Base-by-base conservation (phyloP, 2,888 invertebrate species). In the Xylocampa areola region DNA sequence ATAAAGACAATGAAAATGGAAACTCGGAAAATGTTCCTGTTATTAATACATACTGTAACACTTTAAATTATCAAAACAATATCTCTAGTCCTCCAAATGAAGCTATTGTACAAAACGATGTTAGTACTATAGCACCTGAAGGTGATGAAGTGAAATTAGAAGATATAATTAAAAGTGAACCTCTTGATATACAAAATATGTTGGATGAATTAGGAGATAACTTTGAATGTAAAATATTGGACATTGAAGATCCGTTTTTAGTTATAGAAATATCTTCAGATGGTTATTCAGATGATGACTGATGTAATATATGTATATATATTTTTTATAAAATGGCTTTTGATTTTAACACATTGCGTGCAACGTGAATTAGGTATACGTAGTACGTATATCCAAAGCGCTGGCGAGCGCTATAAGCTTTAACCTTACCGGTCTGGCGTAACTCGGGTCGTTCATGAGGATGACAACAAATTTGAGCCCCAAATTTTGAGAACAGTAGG, bases 191-290 rank as follows among this genome's bases (percentile, higher is more conserved):
- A 45, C 67, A 69, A 33, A 44, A 21, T 19, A 52, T 79, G 33
- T 70, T 90, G n/a, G 68, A 81, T 13, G 72, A 77, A 2, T 64
- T 89, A 8, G 88, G 88, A 0, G 73, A 80, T 47, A 55, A 75
- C n/a, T 86, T 68, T 57, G 79, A 79, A 29, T 60, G 77, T 2
- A 73, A 81, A 4, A 67, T 88, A 25, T 67, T 86, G 29, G 83
- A 85, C 54, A 77, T 90, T 13, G 82, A 86, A 71, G 88, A 89
- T 52, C 88, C 90, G 0, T 85, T 85, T 11, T 55, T 90, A 36
- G 73, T 85, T 2, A 80, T 91, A 27, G 89, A 91, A 32, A 88
- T 91, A 49, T 89, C 89, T 11, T 86, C 87, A 0, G 88, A 89
- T 17, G 83, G 76, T 40, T 70, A 36, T 27, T 40, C 65, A 2